Evolutionary conservation across 2,888 invertebrate genomes (phyloP).

Genomic region (Arenicola marina): DNA sequence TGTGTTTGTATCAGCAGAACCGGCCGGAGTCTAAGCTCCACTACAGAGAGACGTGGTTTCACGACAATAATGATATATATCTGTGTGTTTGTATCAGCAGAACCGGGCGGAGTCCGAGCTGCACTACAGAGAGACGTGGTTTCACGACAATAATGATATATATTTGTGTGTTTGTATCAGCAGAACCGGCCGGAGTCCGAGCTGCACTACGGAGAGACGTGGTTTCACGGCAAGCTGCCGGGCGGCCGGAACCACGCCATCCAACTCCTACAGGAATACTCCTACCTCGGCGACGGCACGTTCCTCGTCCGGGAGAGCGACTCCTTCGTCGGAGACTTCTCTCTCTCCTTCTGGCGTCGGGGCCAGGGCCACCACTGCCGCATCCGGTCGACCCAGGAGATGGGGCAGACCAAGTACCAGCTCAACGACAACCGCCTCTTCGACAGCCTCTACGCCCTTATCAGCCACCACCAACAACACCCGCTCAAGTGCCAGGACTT

Average conservation of each 20-base stretch:
- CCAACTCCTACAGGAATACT: constrained; percentile 73
- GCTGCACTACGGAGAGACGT: constrained; percentile 70
- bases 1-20: too few relatives aligned
- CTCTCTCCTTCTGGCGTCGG: constrained; percentile 87
- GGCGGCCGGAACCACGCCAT: constrained; percentile 73
- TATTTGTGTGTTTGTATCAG: too few relatives aligned
- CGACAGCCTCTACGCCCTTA: constrained; percentile 88
- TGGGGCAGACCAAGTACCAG: constrained; percentile 86
- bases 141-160: constrained; percentile 91
- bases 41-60: too few relatives aligned
- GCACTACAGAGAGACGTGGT: constrained; percentile 78
- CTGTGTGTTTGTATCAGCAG: too few relatives aligned
- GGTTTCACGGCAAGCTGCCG: constrained; percentile 88
- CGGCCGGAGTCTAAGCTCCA: too few relatives aligned
- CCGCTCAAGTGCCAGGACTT: constrained; percentile 88
- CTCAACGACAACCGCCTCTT: constrained; percentile 86
- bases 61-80: too few relatives aligned
- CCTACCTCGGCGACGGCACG: constrained; percentile 86
- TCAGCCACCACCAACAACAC: constrained; percentile 85
- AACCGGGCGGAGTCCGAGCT: constrained; percentile 28
- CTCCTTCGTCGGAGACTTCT: constrained; percentile 95
- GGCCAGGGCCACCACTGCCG: constrained; percentile 90
- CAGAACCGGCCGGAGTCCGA: constrained; percentile 19
- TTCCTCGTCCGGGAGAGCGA: constrained; percentile 92
- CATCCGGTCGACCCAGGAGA: constrained; percentile 81